These are phyloP conservation scores for Drosophila santomea DNA, from an alignment of 1,140 invertebrate species.

Conservation along the genomic window DNA sequence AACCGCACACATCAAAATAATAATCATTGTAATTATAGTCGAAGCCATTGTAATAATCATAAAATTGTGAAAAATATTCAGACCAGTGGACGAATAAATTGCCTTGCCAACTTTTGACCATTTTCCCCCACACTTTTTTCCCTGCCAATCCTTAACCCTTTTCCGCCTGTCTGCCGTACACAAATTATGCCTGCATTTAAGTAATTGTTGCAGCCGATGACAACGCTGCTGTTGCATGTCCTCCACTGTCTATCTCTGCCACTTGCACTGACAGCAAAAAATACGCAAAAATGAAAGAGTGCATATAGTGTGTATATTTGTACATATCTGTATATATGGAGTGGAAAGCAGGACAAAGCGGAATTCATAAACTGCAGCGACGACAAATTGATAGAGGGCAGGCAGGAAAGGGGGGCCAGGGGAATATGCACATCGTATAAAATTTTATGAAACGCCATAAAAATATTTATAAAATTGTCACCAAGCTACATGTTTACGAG, in stretches of 20 bases:
- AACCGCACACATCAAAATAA: constrained; percentile 54
- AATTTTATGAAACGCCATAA: constrained; percentile 82
- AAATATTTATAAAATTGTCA: constrained; percentile 80
- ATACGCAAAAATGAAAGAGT: constrained; percentile 52
- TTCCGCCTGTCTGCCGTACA: constrained; percentile 21
- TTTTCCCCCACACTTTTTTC: constrained; percentile 2
- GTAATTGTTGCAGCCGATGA: constrained; percentile 81
- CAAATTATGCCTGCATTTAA: constrained; percentile 80
- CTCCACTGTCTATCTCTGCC: constrained; percentile 46
- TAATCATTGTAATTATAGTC: constrained; percentile 76
- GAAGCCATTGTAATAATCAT: constrained; percentile 68
- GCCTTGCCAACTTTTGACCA: constrained; percentile 49
- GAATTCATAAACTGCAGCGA: constrained; percentile 72
- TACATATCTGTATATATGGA: neutral
- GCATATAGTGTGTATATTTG: constrained; percentile 29
- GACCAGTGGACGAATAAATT: constrained; percentile 66
- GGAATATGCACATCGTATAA: constrained; percentile 57
- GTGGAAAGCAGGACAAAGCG: constrained; percentile 27
- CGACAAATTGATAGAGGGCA: constrained; percentile 73
- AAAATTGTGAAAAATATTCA: constrained; percentile 73
- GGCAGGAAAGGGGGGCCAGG: constrained; percentile 5
- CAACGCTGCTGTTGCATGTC: constrained; percentile 56
- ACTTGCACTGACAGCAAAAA: constrained; percentile 69
- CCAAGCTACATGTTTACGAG: constrained; percentile 70
- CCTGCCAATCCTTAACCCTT: constrained; percentile 9